Evolutionary conservation across 2,888 invertebrate genomes (phyloP).

Genomic region (Pyrrhopygopsis socrates): DNA sequence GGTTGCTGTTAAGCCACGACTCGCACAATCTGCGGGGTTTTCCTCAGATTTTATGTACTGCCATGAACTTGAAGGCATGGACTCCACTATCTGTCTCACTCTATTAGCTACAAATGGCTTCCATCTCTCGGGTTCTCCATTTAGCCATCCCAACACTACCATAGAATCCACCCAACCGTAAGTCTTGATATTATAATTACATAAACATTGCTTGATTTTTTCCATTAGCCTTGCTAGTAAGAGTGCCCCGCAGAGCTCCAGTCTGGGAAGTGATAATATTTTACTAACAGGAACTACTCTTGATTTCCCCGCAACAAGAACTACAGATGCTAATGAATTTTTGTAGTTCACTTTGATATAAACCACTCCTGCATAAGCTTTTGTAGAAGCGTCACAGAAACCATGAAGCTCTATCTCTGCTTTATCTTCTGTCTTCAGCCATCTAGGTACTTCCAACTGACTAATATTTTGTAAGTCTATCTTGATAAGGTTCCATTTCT

Average conservation of each 20-base stretch:
- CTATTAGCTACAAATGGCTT: not conserved
- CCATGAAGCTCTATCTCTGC: not conserved
- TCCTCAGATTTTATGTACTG: not conserved
- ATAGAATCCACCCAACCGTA: not conserved
- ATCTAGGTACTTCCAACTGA: not conserved
- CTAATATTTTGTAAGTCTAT: not conserved
- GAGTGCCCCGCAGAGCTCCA: not conserved
- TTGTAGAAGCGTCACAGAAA: not conserved
- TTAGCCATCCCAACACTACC: conserved; percentile 3
- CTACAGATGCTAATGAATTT: not conserved
- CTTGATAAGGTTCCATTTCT: not conserved
- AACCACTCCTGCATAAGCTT: not conserved
- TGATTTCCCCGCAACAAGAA: not conserved
- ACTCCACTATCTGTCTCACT: not conserved
- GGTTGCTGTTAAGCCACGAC: not conserved
- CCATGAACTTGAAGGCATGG: not conserved
- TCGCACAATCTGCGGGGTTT: not conserved
- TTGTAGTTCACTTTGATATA: not conserved
- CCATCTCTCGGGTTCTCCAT: conserved; percentile 9
- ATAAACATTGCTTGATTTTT: not conserved
- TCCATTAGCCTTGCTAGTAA: not conserved
- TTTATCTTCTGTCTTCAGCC: not conserved
- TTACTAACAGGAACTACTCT: not conserved
- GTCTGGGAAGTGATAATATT: not conserved
- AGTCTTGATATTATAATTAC: not conserved